Evolutionary conservation across 2,888 invertebrate genomes (phyloP).

Genomic region (Pheosia gnoma): DNA sequence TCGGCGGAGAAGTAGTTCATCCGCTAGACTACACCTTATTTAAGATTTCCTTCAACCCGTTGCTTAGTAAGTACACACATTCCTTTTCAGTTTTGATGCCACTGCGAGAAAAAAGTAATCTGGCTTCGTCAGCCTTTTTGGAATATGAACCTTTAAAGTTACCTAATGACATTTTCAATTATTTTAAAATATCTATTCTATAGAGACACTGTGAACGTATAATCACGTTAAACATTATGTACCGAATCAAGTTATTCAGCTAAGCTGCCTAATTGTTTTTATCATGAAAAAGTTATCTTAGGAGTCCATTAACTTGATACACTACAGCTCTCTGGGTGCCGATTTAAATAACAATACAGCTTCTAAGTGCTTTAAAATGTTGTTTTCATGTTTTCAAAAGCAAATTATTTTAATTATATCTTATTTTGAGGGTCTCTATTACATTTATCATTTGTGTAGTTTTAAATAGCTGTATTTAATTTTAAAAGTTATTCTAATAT

Average conservation of each 20-base stretch:
- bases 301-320: slow-evolving; percentile 6
- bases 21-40: no score
- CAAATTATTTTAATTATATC: not conserved
- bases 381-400: slow-evolving; percentile 5
- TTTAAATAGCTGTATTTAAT: no score
- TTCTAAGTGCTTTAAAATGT: slow-evolving; percentile 20
- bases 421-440: not conserved
- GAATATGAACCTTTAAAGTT: no score
- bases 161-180: no score
- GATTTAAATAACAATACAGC: slow-evolving; percentile 33
- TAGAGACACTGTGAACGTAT: not conserved
- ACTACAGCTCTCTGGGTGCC: slow-evolving; percentile 12
- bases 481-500: no score
- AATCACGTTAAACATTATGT: not conserved
- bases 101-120: no score
- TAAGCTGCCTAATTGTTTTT: not conserved
- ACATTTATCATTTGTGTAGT: no score
- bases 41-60: no score
- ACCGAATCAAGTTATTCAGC: not conserved
- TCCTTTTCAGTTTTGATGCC: no score
- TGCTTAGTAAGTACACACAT: no score
- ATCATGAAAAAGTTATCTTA: slow-evolving; percentile 6
- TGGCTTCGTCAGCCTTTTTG: no score
- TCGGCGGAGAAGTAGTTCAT: no score
- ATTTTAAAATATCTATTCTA: not conserved